Conservation (phyloP, 2,888 invertebrate genomes). For the Morinoia aosen region DNA sequence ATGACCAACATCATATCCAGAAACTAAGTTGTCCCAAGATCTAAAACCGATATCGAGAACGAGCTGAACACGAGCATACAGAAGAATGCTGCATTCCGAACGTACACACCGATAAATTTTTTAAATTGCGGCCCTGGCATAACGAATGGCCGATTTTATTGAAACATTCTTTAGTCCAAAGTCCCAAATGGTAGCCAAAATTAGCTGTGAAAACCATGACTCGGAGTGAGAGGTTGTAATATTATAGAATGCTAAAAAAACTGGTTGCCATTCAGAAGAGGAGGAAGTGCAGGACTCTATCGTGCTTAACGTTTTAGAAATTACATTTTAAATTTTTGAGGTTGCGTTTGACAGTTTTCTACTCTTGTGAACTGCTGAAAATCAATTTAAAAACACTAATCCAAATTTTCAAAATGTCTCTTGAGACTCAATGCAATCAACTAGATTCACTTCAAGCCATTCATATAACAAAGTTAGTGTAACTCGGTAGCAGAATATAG, state of each 20-base stretch:
- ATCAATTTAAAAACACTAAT: not conserved
- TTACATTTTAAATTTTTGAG: not conserved
- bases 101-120: not conserved
- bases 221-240: not conserved
- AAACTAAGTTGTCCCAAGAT: not conserved
- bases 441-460: not conserved
- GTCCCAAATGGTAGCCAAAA: not conserved
- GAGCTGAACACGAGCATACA: not conserved
- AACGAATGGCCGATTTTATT: slow-evolving; percentile 21
- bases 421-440: not conserved
- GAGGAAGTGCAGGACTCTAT: not conserved
- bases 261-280: not conserved
- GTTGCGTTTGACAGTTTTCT: not conserved
- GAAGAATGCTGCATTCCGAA: not conserved
- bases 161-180: not conserved
- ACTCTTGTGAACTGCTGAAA: not conserved
- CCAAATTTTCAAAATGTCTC: not conserved
- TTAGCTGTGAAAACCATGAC: not conserved
- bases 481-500: not conserved
- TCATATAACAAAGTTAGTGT: not conserved
- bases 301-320: not conserved
- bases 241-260: not conserved
- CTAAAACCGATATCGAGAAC: not conserved
- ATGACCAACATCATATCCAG: not conserved
- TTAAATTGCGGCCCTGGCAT: not conserved